A percentile compares a stretch with the other conserved stretches of the same genome.
These are phyloP conservation scores for Petaurus breviceps DNA, from an alignment of 2,113 vertebrate species.

Conservation along the genomic window DNA sequence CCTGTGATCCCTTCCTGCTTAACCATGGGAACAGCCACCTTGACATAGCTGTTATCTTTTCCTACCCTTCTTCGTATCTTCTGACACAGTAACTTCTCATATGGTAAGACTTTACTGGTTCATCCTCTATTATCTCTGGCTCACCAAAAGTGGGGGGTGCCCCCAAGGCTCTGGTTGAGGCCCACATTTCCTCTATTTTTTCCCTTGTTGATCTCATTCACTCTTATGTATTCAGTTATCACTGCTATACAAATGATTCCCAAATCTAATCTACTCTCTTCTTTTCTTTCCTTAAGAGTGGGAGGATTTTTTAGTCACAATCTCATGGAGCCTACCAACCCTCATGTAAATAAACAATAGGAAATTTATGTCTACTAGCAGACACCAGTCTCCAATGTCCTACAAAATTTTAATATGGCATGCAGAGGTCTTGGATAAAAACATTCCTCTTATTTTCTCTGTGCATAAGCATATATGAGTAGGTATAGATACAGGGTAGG, in stretches of 20 bases:
- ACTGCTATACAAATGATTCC: neutral
- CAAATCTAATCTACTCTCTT: neutral
- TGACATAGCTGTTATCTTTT: neutral
- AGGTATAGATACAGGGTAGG: neutral
- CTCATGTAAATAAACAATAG: neutral
- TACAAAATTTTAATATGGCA: neutral
- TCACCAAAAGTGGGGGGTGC: neutral
- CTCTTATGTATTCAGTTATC: neutral
- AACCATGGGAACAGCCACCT: neutral
- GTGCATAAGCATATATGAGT: neutral
- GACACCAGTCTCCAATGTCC: neutral
- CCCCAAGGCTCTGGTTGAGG: neutral
- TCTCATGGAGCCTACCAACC: neutral
- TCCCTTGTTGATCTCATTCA: neutral
- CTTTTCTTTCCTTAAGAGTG: neutral
- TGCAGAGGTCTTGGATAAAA: neutral
- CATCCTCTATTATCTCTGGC: neutral
- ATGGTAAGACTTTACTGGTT: neutral
- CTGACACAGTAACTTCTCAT: neutral
- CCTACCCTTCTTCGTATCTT: neutral
- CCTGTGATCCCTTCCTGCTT: neutral
- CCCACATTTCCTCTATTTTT: neutral
- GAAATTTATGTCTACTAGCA: neutral
- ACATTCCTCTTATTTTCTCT: neutral
- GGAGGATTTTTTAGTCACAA: neutral